Evolutionary conservation across 1,140 invertebrate genomes (phyloP), one percentile per base, ranked within the genome.

Genomic region (Hylaeus volcanicus): DNA sequence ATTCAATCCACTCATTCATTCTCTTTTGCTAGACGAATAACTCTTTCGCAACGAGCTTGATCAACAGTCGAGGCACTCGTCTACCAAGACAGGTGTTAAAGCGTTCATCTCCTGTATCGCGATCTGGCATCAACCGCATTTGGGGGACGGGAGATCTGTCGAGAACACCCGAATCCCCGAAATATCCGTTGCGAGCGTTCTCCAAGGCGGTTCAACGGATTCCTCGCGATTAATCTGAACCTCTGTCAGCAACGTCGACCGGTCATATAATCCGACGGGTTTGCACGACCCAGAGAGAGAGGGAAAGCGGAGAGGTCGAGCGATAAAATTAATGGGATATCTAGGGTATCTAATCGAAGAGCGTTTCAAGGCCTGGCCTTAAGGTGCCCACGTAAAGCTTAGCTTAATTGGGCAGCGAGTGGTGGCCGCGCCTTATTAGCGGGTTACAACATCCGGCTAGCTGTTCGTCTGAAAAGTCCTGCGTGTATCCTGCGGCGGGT

Each of bases 391-490:
- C 89, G 86, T 89, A 89, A 88, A 90, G 88, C 83, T 87, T 77
- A 87, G 88, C 86, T 90, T 91, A 90, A 90, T 90, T 90, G 89
- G 89, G 86, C 87, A 89, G 85, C 88, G 90, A 91, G 86, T 87
- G 87, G 87, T 83, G 84, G 82, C 83, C 88, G 88, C 86, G 89
- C 90, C 92, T 93, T 93, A 93, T 93, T 93, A 92, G 92, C 89
- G 88, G 89, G 84, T 92, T 90, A 89, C 90, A 91, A 90, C 89
- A 92, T 90, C 90, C 86, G 89, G 89, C 91, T 90, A 90, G 91
- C 89, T 91, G 90, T 91, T 93, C 92, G 91, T 92, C 91, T 91
- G 90, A 91, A 93, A 92, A 92, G 89, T 93, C 90, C 92, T 92
- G 89, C 88, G 85, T 85, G 79, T 92, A 92, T 92, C 92, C 92